phyloP scores from a whole-genome alignment of 2,797 vertebrate genomes.

The Macropodus opercularis region DNA sequence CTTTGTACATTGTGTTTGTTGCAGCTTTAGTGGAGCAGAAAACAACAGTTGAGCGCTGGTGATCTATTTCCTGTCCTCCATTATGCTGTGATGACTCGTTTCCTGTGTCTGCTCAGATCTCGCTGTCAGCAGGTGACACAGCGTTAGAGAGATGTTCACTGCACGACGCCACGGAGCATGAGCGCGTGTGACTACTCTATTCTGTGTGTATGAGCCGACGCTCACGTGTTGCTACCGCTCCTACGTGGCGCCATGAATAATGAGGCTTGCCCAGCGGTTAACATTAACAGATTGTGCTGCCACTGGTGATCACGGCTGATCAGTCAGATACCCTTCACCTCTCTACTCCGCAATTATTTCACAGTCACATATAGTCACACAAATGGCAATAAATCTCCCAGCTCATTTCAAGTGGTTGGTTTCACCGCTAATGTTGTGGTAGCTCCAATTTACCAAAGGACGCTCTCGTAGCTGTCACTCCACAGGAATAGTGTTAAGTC shows the following conservation, averaged over 20 bases:
- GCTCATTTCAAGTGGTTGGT: constrained; percentile 53
- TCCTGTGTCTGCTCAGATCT: constrained; percentile 31
- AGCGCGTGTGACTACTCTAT: not conserved
- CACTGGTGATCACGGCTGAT: constrained; percentile 67
- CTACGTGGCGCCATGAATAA: constrained; percentile 58
- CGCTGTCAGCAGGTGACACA: constrained; percentile 23
- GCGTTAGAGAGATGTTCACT: constrained; percentile 27
- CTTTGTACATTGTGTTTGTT: no score
- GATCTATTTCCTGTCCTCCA: constrained; percentile 40
- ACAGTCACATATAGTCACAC: constrained; percentile 51
- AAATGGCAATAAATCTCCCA: constrained; percentile 61
- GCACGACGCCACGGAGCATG: constrained; percentile 6
- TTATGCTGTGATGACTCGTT: constrained; percentile 42
- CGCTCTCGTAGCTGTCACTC: constrained; percentile 22
- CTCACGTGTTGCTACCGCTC: constrained; percentile 22
- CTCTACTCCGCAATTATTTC: constrained; percentile 56
- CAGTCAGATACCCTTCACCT: constrained; percentile 59
- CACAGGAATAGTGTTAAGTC: not conserved
- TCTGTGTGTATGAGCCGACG: not conserved
- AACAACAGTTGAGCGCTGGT: constrained; percentile 17
- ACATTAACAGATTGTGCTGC: constrained; percentile 71
- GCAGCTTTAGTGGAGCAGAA: constrained; percentile 22
- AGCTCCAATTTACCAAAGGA: constrained; percentile 43
- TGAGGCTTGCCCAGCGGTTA: constrained; percentile 52
- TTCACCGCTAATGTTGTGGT: constrained; percentile 50